Base-by-base conservation (phyloP, 2,113 vertebrate genomes). In the Elephantulus edwardii region DNA sequence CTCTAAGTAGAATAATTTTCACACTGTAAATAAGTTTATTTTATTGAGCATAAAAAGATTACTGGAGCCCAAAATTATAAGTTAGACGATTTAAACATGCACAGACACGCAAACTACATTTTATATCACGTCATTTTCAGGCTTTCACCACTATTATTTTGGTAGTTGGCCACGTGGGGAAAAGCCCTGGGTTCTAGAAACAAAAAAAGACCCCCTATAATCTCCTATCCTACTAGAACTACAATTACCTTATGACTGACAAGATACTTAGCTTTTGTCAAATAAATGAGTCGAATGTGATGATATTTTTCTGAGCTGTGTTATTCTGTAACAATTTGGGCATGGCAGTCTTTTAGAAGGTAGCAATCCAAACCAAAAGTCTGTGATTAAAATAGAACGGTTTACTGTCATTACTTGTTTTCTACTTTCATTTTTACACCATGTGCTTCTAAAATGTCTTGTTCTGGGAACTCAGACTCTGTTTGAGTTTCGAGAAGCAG, bases 1-100 rank as follows among this genome's bases (percentile, higher is more conserved):
- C 12, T 14, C 66, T 71, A 74, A 50, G n/a, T n/a, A 72, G 70
- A 83, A 50, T 82, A 89, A 58, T 76, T 56, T n/a, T 20, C 80
- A 13, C 10, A 52, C 74, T 48, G 22, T 28, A 82, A 89, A 44
- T 44, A 40, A 62, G 71, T 68, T 80, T 6, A 26, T 44, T 92
- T 86, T 91, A 14, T 30, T 19, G 17, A 33, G 8, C 24, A 6
- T 52, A 40, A 89, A 44, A 7, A 50, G 11, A 56, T 50, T 30
- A 46, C 1, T 26, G 40, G 42, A 81, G 24, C n/a, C 44, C 28
- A 38, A 82, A 16, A 17, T n/a, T 26, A 3, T 9, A 8, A 24
- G 14, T 58, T 74, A 75, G 17, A 14, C 66, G 48, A 50, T 56
- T 10, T 68, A 38, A 77, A 19, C 30, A 20, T n/a, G 22, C 1